Conservation (phyloP, 2,113 vertebrate genomes). For the Neotoma lepida region DNA sequence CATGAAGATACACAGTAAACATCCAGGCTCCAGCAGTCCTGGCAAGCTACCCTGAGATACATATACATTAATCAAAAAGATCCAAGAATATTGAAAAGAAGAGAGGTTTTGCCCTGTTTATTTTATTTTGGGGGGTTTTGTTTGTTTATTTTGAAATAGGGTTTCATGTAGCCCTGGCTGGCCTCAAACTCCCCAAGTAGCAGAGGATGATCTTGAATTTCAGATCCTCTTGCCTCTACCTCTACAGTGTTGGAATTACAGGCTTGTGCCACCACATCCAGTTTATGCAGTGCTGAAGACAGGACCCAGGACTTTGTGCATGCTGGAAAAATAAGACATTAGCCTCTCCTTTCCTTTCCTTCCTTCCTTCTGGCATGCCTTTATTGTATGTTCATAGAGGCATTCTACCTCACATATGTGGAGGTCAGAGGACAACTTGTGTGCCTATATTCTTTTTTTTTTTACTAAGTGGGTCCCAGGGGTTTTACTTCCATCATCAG, state of each 20-base stretch:
- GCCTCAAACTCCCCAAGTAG: background rate
- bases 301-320: background rate
- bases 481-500: background rate
- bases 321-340: background rate
- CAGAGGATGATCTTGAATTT: background rate
- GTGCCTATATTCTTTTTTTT: background rate
- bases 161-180: background rate
- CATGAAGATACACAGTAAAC: background rate
- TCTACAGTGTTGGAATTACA: too few relatives aligned
- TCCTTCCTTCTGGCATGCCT: background rate
- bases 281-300: background rate
- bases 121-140: background rate
- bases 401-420: background rate
- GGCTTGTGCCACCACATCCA: background rate
- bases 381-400: background rate
- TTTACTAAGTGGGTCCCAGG: background rate
- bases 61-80: background rate
- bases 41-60: background rate
- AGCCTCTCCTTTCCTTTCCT: background rate
- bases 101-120: background rate
- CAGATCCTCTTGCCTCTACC: background rate
- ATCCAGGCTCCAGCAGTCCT: background rate
- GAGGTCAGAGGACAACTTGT: background rate
- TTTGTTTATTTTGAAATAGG: background rate
- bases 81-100: background rate